Conservation (phyloP, 64 coral and sea anemone species). For the Orbicella faveolata region DNA sequence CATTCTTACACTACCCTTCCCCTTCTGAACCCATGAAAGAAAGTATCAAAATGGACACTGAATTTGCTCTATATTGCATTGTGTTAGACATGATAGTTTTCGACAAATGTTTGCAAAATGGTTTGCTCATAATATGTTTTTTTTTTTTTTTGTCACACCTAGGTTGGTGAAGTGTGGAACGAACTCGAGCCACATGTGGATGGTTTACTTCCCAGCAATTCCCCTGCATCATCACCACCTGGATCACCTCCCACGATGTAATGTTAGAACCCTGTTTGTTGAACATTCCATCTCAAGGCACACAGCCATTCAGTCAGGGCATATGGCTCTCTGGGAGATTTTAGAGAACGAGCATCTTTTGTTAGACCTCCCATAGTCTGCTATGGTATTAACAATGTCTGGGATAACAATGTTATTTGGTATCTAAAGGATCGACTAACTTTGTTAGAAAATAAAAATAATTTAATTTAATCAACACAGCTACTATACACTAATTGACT, state of each 20-base stretch:
- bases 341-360: background rate
- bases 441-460: too few species aligned
- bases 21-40: too few species aligned
- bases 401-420: too few species aligned
- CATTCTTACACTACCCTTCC: too few species aligned
- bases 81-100: too few species aligned
- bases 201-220: conserved; percentile 18
- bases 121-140: background rate
- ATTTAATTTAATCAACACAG: too few species aligned
- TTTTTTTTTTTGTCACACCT: background rate
- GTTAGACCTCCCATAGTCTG: too few species aligned
- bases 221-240: conserved; percentile 5
- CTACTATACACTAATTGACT: too few species aligned
- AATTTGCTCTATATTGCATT: too few species aligned
- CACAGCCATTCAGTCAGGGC: background rate
- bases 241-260: conserved; percentile 25
- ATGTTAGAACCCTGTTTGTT: background rate
- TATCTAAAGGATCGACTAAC: too few species aligned
- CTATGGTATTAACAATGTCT: too few species aligned
- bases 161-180: conserved; percentile 31
- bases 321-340: background rate
- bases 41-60: too few species aligned
- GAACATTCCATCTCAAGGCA: background rate
- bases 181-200: conserved; percentile 36
- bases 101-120: background rate